Evolutionary conservation across 23 tunicate genomes (phyloP).

Genomic region (Aplidium turbinatum): DNA sequence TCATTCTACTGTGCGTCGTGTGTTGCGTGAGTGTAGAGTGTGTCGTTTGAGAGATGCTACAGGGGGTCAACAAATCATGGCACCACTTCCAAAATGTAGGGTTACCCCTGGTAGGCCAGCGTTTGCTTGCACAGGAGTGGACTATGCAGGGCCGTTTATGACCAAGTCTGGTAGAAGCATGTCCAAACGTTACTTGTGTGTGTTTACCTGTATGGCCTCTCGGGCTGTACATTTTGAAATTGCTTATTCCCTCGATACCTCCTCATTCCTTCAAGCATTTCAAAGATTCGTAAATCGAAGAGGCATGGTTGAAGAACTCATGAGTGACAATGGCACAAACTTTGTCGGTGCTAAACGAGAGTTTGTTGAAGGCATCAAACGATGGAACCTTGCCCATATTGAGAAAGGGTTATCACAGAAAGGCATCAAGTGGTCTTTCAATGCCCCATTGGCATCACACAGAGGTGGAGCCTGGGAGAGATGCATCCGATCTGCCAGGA

Average conservation of each 20-base stretch:
- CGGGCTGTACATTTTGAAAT: constrained; percentile 29
- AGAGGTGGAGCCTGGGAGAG: constrained; percentile 14
- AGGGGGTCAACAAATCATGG: constrained; percentile 20
- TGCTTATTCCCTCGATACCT: constrained; percentile 19
- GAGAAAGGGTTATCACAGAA: background rate
- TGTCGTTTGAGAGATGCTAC: background rate
- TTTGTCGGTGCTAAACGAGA: no score
- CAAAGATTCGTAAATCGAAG: constrained; percentile 1
- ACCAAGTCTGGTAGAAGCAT: no score
- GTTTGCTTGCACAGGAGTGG: constrained; percentile 6
- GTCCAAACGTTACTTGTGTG: constrained; percentile 29
- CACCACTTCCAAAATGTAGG: constrained; percentile 17
- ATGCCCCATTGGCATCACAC: background rate
- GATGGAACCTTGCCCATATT: constrained; percentile 18
- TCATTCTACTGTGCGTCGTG: constrained; percentile 19
- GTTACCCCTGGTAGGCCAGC: constrained; percentile 18
- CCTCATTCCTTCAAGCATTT: constrained; percentile 18
- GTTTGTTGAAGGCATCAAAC: no score
- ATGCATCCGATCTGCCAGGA: constrained; percentile 8
- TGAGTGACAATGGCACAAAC: constrained; percentile 16
- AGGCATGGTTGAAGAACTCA: background rate
- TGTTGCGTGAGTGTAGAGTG: background rate
- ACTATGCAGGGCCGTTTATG: no score
- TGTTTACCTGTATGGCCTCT: constrained; percentile 32
- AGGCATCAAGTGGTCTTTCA: background rate